phyloP scores from a whole-genome alignment of 30 jellyfish, hydroid and myxozoan genomes.

The Sanderia malayensis region DNA sequence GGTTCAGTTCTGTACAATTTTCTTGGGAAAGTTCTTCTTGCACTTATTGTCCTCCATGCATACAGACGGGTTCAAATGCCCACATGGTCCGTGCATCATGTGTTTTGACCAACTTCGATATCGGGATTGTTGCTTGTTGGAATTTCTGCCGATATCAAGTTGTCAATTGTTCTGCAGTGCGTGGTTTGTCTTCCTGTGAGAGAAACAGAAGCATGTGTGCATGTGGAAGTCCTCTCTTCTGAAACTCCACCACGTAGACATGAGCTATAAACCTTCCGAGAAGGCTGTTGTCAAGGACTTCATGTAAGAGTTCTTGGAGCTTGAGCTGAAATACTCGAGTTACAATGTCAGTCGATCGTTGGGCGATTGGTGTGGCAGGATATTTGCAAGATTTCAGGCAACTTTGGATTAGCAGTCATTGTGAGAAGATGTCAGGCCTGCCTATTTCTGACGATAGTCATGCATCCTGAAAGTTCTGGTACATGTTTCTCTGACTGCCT shows the following conservation, averaged over 20 bases:
- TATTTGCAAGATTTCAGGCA: too few species aligned
- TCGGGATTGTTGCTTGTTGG: constrained; percentile 21
- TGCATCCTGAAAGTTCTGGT: too few species aligned
- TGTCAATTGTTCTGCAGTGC: constrained; percentile 50
- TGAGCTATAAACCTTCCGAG: constrained; percentile 38
- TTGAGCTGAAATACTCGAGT: constrained; percentile 20
- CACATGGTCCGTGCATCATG: not conserved
- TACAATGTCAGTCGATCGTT: too few species aligned
- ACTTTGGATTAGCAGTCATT: too few species aligned
- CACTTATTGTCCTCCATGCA: too few species aligned
- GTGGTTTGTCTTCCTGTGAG: constrained; percentile 38
- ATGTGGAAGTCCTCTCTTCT: constrained; percentile 75
- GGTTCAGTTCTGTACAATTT: too few species aligned
- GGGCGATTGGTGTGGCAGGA: too few species aligned
- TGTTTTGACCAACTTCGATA: not conserved
- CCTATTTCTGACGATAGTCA: too few species aligned
- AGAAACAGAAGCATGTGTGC: constrained; percentile 47
- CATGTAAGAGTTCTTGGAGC: constrained; percentile 23
- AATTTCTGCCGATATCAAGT: constrained; percentile 64
- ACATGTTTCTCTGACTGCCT: too few species aligned
- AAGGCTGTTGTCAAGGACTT: not conserved
- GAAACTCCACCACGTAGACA: constrained; percentile 48
- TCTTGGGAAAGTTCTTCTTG: too few species aligned
- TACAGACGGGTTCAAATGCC: not conserved
- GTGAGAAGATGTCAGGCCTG: too few species aligned